Base-by-base conservation (phyloP, 2,113 vertebrate species). In the Pelusios castaneus region DNA sequence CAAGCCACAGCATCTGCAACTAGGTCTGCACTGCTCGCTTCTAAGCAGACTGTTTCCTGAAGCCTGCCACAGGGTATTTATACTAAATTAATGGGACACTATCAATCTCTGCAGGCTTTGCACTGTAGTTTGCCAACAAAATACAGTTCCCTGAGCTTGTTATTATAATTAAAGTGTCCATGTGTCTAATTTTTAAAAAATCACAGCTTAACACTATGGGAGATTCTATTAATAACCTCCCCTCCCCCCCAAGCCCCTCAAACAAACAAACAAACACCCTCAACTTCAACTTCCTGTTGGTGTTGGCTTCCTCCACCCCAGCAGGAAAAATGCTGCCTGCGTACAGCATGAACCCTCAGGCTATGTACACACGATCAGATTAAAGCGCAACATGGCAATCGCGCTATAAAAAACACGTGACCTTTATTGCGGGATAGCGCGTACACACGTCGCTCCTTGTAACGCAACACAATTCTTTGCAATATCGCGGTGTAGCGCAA, bases 91-190 rank as follows among this genome's bases (percentile, higher is more conserved):
- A 52, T 85, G 43, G 88, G 89, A 95, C 86, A 67, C 82, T 94
- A 90, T 80, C 47, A 87, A 51, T 83, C 63, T 86, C 75, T 89
- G 90, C 79, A 82, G 82, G 95, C 63, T 86, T 94, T 94, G 87
- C 95, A 87, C 94, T 95, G 92, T 92, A 38, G 77, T 91, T 75
- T 94, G 85, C 79, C 2, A 34, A 85, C 88, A 83, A 96, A 92
- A 89, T 55, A 85, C 80, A 77, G 55, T 78, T 96, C 94, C 84
- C 84, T 81, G 87, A 91, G 82, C 60, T 41, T 55, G 52, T 63
- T 76, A 75, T 91, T 60, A 41, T 80, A 86, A 90, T 85, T 91
- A 89, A 51, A 89, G 67, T 92, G 92, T 90, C 94, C 83, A 82
- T 80, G 54, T 75, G 85, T 63, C 93, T 96, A 81, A 27, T 93